Evolutionary conservation across 2,888 invertebrate genomes (phyloP).

Genomic region (Dione juno): DNA sequence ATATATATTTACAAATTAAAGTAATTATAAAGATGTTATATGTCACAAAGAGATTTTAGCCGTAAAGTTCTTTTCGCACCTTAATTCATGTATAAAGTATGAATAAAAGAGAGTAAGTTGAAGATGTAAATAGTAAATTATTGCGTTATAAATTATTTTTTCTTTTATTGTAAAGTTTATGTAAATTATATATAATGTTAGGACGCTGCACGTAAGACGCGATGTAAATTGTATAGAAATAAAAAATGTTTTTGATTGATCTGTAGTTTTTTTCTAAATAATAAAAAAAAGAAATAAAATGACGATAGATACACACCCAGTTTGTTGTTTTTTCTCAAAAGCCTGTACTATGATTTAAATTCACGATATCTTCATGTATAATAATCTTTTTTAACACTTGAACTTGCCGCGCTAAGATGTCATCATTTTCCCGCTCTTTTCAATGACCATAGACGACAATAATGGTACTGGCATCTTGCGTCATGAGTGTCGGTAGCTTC

Average conservation of each 20-base stretch:
- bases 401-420: neutral
- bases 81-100: slow-evolving; percentile 39
- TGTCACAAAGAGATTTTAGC: slow-evolving; percentile 22
- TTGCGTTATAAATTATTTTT: slow-evolving; percentile 45
- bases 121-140: slow-evolving; percentile 64
- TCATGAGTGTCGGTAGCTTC: neutral
- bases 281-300: neutral
- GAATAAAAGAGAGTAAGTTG: slow-evolving; percentile 28
- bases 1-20: slow-evolving; percentile 43
- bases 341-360: too few species aligned
- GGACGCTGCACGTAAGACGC: slow-evolving; percentile 66
- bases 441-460: slow-evolving; percentile 18
- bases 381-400: neutral
- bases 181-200: slow-evolving; percentile 60
- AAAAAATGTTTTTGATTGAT: slow-evolving; percentile 72
- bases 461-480: neutral
- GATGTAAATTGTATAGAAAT: slow-evolving; percentile 78
- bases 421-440: slow-evolving; percentile 18
- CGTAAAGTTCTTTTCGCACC: slow-evolving; percentile 38
- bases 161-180: slow-evolving; percentile 60
- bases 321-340: neutral
- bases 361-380: too few species aligned
- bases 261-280: slow-evolving; percentile 53
- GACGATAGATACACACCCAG: neutral
- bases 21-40: slow-evolving; percentile 27